Base-by-base conservation (phyloP, 2,888 invertebrate genomes). In the Cyaniris semiargus region DNA sequence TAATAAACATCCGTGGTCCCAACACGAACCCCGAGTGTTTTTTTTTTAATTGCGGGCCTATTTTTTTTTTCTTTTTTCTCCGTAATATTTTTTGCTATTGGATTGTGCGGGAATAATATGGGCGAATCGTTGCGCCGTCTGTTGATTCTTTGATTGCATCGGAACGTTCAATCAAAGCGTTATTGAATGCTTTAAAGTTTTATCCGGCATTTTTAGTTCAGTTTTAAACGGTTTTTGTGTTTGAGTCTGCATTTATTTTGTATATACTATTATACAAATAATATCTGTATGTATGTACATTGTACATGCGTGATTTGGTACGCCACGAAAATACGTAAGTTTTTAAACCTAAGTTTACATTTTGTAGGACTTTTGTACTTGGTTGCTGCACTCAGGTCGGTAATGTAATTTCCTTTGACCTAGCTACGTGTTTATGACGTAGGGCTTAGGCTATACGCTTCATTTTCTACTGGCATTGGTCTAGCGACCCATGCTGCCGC, bases 21-120 rank as follows among this genome's bases (percentile, higher is more conserved):
- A 85, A 87, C 89, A 88, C 88, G 87, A 88, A 90, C 86, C 85
- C 81, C 84, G 80, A 78, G 79, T 81, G 82, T 84, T 83, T 81
- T 82, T 84, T 83, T 81, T 84, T 82, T 81, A 82, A 84, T 82
- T 83, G 80, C 84, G 85, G 84, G 83, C 83, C 38, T 53, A 58
- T 71, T 38, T 31, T 34, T 72, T 27, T 58, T 58, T 76, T 31
- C 44, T 72, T 53, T 48, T 48, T 48, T 27, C 21, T 48, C 48
- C 31, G 21, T n/a, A n/a, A n/a, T n/a, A 53, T 77, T 77, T 70
- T 77, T 71, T 76, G 70, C 72, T 77, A 77, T 72, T 77, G 76
- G 76, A 77, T 72, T 77, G 71, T 27, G 72, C 38, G 74, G 56
- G 58, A 72, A 77, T 72, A 77, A 77, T 77, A 77, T 58, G 72